A percentile compares a stretch with the other conserved stretches of the same genome.
Conservation (phyloP, 2,888 invertebrate species). For the Bombyx huttoni region DNA sequence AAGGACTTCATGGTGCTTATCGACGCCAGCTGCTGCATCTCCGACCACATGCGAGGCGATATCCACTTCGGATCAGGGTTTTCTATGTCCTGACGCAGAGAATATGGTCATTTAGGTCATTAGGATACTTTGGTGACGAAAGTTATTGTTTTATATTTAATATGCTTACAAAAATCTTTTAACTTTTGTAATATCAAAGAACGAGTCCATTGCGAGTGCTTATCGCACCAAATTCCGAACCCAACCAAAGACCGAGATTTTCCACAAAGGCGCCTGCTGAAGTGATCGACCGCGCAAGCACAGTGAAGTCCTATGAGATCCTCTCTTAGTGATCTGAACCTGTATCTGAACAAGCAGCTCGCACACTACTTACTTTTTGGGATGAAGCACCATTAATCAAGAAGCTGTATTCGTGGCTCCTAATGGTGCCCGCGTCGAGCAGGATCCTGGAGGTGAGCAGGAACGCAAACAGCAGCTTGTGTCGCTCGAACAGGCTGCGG, state of each 20-base stretch:
- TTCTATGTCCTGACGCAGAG: slow-evolving; percentile 40
- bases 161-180: too few relatives aligned
- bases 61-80: slow-evolving; percentile 90
- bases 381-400: slow-evolving; percentile 82
- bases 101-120: neutral
- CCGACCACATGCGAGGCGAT: slow-evolving; percentile 84
- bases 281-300: too few relatives aligned
- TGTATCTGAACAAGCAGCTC: neutral
- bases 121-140: neutral
- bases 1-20: slow-evolving; percentile 76
- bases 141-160: neutral
- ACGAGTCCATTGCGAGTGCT: too few relatives aligned
- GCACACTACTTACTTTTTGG: slow-evolving; percentile 38
- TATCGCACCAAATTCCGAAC: too few relatives aligned
- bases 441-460: slow-evolving; percentile 79
- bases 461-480: slow-evolving; percentile 90
- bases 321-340: neutral
- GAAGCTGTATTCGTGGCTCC: slow-evolving; percentile 79
- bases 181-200: too few relatives aligned
- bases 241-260: too few relatives aligned
- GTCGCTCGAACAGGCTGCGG: slow-evolving; percentile 89
- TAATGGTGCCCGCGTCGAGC: slow-evolving; percentile 73
- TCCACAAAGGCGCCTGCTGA: too few relatives aligned
- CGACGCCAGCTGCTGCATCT: slow-evolving; percentile 80
- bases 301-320: too few relatives aligned